Base-by-base conservation (phyloP, 2,888 invertebrate genomes). In the Laothoe populi region DNA sequence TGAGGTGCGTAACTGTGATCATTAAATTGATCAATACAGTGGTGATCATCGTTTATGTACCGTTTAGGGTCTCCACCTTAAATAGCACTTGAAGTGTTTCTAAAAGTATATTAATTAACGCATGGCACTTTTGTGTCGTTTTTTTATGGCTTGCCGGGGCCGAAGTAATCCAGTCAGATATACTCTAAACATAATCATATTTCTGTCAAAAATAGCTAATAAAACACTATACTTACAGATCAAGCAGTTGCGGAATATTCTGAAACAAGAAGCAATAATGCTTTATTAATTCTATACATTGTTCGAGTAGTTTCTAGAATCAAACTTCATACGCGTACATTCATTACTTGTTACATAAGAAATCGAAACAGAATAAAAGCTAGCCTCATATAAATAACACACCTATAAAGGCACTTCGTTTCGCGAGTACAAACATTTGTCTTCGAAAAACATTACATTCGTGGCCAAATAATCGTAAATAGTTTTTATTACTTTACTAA, bases 341-440 rank as follows among this genome's bases (percentile, higher is more conserved):
- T 19, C 49, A 53, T 53, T 53, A 31, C 19, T 31, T 11, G 16
- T 5, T 4, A n/a, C 31, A 16, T 24, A 48, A 48, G 24, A 24
- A 48, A 53, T 53, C 31, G 19, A 53, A 53, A 35, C 19, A 16
- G 31, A 31, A 53, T 31, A 31, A 53, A 19, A 53, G 19, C 49
- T 19, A n/a, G 8, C 23, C 2, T 3, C 1, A 31, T 53, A 53
- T 31, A 53, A 53, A 53, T 53, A 53, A 31, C 10, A 53, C 16
- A 19, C 19, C n/a, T n/a, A 35, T n/a, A 53, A 53, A 48, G 48
- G 16, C 49, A 35, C 49, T 53, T 53, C 31, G 10, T 35, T 11
- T 31, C 19, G 49, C 31, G 16, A 19, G 49, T 19, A 26, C 13
- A 49, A 53, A 31, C 16, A 53, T 53, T 19, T 2, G 31, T 53